phyloP scores from a whole-genome alignment of 2,113 vertebrate genomes.

The Apteryx owenii region DNA sequence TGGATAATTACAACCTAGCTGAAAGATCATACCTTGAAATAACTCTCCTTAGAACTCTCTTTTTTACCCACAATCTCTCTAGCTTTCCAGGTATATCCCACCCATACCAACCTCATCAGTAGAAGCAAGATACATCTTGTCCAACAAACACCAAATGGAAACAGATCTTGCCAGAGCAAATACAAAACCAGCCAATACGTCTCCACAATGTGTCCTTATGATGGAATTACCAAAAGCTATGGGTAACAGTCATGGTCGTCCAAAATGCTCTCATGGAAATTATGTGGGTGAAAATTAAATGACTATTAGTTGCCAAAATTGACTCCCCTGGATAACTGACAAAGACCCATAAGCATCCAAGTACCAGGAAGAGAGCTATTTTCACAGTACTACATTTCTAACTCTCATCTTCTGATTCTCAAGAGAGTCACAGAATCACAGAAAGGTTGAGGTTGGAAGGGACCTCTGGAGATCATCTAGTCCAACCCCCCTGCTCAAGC shows the following conservation, averaged over 20 bases:
- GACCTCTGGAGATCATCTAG: too few relatives aligned
- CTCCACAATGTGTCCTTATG: not conserved
- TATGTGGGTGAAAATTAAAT: not conserved
- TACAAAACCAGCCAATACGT: not conserved
- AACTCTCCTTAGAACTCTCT: not conserved
- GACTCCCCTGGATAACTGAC: not conserved
- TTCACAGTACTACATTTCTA: not conserved
- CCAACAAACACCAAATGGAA: not conserved
- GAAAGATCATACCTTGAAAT: not conserved
- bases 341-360: not conserved
- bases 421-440: not conserved
- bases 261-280: not conserved
- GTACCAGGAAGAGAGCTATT: fast-evolving
- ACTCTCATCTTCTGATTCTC: not conserved
- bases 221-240: not conserved
- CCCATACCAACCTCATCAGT: not conserved
- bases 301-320: not conserved
- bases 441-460: too few relatives aligned
- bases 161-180: not conserved
- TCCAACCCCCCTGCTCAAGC: too few relatives aligned
- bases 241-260: not conserved
- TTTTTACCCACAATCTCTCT: not conserved
- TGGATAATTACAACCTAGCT: not conserved
- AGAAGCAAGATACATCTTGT: not conserved
- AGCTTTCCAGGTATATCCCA: not conserved